Percentiles rank a stretch among this genome's conserved stretches.
phyloP scores from a whole-genome alignment of 2,888 invertebrate species.

The Amblyjoppa proteus region DNA sequence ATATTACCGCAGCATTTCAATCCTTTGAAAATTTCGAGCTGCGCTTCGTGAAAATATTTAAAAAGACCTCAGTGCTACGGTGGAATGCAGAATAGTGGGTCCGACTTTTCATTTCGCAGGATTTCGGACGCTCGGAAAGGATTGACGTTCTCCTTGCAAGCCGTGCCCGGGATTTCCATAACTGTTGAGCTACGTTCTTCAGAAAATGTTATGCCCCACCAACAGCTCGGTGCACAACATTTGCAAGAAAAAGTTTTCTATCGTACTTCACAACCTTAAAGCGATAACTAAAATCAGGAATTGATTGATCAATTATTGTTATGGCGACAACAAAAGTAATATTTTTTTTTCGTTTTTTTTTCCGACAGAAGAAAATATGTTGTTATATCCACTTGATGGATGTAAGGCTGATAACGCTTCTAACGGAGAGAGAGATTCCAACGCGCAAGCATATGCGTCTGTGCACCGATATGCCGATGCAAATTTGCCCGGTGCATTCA shows the following conservation, averaged over 20 bases:
- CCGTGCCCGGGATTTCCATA: background rate
- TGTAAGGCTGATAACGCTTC: background rate
- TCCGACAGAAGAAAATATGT: background rate
- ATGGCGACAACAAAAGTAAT: too few relatives aligned
- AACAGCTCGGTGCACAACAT: background rate
- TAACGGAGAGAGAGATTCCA: constrained; percentile 13
- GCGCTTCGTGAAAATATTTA: background rate
- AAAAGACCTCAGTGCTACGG: background rate
- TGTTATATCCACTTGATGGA: background rate
- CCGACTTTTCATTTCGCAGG: background rate
- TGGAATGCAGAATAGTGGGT: background rate
- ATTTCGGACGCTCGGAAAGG: background rate
- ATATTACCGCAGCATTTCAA: constrained; percentile 12
- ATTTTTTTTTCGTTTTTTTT: background rate
- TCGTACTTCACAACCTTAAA: too few relatives aligned
- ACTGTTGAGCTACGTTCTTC: background rate
- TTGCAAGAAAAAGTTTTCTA: background rate
- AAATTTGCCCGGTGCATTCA: constrained; percentile 41
- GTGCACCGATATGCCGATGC: constrained; percentile 5
- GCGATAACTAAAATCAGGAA: too few relatives aligned
- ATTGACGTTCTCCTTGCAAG: background rate
- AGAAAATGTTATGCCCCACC: background rate
- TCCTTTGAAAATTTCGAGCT: background rate
- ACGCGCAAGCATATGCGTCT: constrained; percentile 15
- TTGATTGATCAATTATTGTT: too few relatives aligned